phyloP scores from a whole-genome alignment of 2,113 vertebrate genomes.

The Neoarius graeffei region DNA sequence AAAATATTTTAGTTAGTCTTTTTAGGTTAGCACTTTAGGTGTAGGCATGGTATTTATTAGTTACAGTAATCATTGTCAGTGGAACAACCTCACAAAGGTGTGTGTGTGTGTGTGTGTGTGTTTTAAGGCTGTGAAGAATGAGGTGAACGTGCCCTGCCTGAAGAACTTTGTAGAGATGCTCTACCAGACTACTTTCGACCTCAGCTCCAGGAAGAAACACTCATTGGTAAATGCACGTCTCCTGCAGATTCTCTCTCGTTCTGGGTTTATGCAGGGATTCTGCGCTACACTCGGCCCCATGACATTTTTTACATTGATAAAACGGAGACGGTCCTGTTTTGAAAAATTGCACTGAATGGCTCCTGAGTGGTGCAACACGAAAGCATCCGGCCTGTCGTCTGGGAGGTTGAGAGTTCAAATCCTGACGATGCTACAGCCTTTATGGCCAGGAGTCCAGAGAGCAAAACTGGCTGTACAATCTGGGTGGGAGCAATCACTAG shows the following conservation, averaged over 20 bases:
- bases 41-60: neutral
- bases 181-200: conserved; percentile 97
- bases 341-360: neutral
- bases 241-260: neutral
- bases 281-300: neutral
- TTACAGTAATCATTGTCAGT: neutral
- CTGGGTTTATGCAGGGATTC: neutral
- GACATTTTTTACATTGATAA: neutral
- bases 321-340: neutral
- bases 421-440: neutral
- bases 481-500: neutral
- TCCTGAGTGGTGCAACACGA: neutral
- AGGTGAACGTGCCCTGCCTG: conserved; percentile 98
- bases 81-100: neutral
- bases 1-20: neutral
- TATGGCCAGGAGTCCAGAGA: neutral
- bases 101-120: conserved; percentile 44
- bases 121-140: conserved; percentile 96
- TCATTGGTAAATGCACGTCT: conserved; percentile 82
- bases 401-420: neutral
- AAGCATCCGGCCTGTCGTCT: no score
- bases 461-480: neutral
- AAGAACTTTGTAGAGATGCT: conserved; percentile 99
- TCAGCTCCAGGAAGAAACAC: conserved; percentile 99
- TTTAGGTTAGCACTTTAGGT: neutral